Evolutionary conservation across 2,113 vertebrate genomes (phyloP).

Genomic region (Salvelinus sp.): DNA sequence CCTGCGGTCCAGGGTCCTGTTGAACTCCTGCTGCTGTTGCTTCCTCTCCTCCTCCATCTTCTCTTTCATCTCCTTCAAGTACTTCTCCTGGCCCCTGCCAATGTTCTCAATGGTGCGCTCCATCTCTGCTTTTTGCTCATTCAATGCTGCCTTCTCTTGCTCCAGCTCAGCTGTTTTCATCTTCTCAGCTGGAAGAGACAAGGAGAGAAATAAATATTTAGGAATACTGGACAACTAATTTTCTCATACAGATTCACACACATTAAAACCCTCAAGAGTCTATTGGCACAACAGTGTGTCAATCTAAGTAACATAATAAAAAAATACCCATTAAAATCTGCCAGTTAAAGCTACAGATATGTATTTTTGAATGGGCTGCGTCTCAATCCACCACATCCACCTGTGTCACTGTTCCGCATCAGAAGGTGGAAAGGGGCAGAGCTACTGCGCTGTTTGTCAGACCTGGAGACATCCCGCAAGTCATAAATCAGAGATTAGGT

Average conservation of each 20-base stretch:
- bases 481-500: no score
- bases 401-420: no score
- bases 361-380: no score
- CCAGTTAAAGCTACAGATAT: no score
- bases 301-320: no score
- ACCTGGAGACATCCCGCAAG: no score
- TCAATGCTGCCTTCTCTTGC: constrained; percentile 32
- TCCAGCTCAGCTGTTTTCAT: constrained; percentile 19
- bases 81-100: constrained; percentile 28
- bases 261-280: background rate
- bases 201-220: background rate
- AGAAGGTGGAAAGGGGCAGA: no score
- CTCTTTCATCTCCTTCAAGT: constrained; percentile 19
- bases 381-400: no score
- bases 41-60: constrained; percentile 43
- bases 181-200: constrained; percentile 18
- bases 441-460: no score
- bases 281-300: background rate
- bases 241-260: background rate
- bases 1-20: constrained; percentile 42
- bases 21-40: constrained; percentile 27
- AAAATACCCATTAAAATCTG: no score
- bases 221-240: no score
- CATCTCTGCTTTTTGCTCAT: constrained; percentile 24
- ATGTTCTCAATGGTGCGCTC: constrained; percentile 27